Evolutionary conservation across 2,888 invertebrate species (phyloP).

Genomic region (Catocala sponsa): DNA sequence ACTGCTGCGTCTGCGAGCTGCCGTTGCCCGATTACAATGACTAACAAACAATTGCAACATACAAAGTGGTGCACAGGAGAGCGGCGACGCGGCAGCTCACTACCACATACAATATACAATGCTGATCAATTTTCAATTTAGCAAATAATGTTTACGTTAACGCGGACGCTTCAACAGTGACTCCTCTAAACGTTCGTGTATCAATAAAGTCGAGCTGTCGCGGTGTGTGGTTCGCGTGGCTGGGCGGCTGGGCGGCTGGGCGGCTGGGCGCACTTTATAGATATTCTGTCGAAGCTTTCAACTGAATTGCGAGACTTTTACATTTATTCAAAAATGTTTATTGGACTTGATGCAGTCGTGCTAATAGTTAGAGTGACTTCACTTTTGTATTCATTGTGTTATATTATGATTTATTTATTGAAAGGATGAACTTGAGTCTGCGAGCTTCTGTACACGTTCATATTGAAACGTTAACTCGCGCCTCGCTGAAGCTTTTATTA

Average conservation of each 20-base stretch:
- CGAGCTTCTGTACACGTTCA: too few species aligned
- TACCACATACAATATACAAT: too few species aligned
- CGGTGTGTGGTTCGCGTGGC: not conserved
- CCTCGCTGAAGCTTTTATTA: too few species aligned
- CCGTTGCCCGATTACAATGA: too few species aligned
- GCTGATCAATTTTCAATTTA: not conserved
- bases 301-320: slow-evolving; percentile 7
- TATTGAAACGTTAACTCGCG: not conserved
- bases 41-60: too few species aligned
- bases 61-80: too few species aligned
- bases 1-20: too few species aligned
- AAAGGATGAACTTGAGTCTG: too few species aligned
- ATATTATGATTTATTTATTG: too few species aligned
- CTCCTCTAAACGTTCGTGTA: not conserved
- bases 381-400: too few species aligned
- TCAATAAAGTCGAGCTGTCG: not conserved
- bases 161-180: too few species aligned
- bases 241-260: not conserved
- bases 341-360: not conserved
- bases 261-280: not conserved
- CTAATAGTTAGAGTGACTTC: not conserved
- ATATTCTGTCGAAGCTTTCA: slow-evolving; percentile 4
- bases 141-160: not conserved
- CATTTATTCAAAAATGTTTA: slow-evolving; percentile 11
- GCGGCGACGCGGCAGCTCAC: too few species aligned